phyloP scores from a whole-genome alignment of 2,797 vertebrate species.

The Bovichtus variegatus region DNA sequence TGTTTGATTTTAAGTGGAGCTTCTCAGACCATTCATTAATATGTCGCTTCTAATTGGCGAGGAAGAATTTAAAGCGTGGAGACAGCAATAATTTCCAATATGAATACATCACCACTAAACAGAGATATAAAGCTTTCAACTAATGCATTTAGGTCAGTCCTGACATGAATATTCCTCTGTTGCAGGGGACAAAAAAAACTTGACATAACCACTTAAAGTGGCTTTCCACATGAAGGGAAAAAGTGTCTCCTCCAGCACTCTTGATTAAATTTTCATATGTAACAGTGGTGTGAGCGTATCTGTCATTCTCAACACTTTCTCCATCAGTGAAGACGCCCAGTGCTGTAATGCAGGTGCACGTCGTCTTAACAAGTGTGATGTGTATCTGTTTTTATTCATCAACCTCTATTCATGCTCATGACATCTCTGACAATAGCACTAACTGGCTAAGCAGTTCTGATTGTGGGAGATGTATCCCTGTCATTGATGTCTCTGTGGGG shows the following conservation, averaged over 20 bases:
- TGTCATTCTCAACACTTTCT: slow-evolving; percentile 42
- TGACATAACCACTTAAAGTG: slow-evolving; percentile 57
- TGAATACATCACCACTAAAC: slow-evolving; percentile 39
- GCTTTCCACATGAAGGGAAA: slow-evolving; percentile 44
- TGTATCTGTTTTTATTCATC: slow-evolving; percentile 70
- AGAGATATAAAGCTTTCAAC: slow-evolving; percentile 43
- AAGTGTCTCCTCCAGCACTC: slow-evolving; percentile 58
- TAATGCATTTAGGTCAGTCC: slow-evolving; percentile 71
- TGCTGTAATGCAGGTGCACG: slow-evolving; percentile 50
- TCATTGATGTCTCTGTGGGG: slow-evolving; percentile 70
- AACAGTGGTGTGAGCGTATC: slow-evolving; percentile 40
- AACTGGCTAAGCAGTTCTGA: slow-evolving; percentile 63
- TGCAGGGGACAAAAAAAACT: slow-evolving; percentile 48
- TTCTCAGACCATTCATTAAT: not conserved
- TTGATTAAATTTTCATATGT: slow-evolving; percentile 64
- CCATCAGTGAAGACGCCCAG: slow-evolving; percentile 18
- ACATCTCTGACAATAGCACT: slow-evolving; percentile 68
- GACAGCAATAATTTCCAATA: slow-evolving; percentile 20
- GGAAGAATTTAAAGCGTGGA: slow-evolving; percentile 6
- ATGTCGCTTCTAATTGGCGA: slow-evolving; percentile 29
- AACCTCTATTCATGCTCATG: slow-evolving; percentile 57
- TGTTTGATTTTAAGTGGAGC: slow-evolving; percentile 9
- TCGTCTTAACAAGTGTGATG: slow-evolving; percentile 69
- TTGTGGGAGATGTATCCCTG: slow-evolving; percentile 60
- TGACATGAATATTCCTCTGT: slow-evolving; percentile 52